Conservation (phyloP, 2,113 vertebrate species). For the Vireo altiloquus region DNA sequence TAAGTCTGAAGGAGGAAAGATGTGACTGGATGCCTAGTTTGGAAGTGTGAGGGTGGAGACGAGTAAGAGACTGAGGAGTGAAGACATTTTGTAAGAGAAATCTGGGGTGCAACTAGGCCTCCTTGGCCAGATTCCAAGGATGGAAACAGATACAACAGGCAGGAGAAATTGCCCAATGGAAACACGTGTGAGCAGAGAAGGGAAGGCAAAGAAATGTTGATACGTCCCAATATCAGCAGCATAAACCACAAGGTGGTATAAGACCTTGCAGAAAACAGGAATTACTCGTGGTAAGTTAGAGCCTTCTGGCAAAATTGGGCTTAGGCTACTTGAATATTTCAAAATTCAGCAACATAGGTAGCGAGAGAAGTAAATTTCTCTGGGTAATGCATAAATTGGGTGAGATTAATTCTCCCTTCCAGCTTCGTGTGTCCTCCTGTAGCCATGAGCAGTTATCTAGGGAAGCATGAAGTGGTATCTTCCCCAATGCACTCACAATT, state of each 20-base stretch:
- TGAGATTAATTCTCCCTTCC: background rate
- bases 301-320: background rate
- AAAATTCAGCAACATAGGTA: background rate
- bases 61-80: background rate
- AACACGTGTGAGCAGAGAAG: background rate
- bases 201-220: background rate
- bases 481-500: background rate
- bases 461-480: background rate
- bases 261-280: background rate
- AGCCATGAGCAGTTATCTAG: rapidly evolving
- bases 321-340: background rate
- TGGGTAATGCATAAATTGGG: background rate
- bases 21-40: background rate
- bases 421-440: background rate
- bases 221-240: rapidly evolving
- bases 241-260: background rate
- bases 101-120: background rate
- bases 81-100: background rate
- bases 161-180: background rate
- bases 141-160: background rate
- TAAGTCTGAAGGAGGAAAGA: background rate
- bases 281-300: background rate
- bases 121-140: background rate
- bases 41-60: background rate
- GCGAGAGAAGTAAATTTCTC: background rate